Percentiles rank a stretch among this genome's conserved stretches.
Evolutionary conservation across 2,113 vertebrate genomes (phyloP).

Genomic region (Takifugu bimaculatus): DNA sequence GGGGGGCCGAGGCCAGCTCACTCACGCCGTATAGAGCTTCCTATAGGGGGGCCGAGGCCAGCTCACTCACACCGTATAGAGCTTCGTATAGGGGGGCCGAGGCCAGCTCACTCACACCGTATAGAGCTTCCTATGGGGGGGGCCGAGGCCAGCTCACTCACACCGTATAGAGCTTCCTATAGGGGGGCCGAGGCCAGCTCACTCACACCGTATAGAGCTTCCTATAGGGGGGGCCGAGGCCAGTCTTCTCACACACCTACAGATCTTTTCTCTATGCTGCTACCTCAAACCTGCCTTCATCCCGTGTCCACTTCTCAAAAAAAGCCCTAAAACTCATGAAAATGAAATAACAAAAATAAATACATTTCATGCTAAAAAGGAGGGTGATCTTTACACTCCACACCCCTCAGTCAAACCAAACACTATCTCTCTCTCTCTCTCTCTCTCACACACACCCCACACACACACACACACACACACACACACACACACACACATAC

Average conservation of each 20-base stretch:
- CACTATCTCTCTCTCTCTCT: not conserved
- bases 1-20: no score
- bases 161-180: no score
- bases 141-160: no score
- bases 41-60: no score
- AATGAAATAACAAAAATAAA: not conserved
- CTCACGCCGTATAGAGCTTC: no score
- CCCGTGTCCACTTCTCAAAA: not conserved
- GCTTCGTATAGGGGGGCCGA: no score
- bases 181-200: no score
- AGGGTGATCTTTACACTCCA: conserved; percentile 25
- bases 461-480: conserved; percentile 15
- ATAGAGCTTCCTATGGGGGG: no score
- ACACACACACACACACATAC: not conserved
- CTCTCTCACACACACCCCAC: not conserved
- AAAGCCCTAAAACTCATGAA: not conserved
- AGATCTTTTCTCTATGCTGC: no score
- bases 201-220: no score
- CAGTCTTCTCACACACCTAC: not conserved
- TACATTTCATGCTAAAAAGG: conserved; percentile 16
- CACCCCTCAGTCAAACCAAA: conserved; percentile 36
- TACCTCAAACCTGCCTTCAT: not conserved
- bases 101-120: no score
- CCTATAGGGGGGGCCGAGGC: not conserved
- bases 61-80: no score